Conservation (phyloP, 1,140 invertebrate genomes). For the Drosophila gunungcola region DNA sequence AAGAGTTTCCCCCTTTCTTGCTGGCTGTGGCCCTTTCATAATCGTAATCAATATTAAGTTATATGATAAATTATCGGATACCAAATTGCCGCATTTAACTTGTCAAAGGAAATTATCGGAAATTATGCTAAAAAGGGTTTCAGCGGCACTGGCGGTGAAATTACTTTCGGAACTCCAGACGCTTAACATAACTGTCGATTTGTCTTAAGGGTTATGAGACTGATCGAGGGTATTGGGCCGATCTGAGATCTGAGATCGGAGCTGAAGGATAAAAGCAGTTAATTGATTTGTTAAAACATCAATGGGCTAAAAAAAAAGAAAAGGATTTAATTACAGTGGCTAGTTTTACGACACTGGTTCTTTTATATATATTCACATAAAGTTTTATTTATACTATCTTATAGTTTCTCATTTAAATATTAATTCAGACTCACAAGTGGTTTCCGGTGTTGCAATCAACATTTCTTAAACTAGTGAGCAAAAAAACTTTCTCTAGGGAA, state of each 20-base stretch:
- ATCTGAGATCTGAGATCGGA: background rate
- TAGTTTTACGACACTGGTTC: background rate
- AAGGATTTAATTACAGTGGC: background rate
- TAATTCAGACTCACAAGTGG: too few relatives aligned
- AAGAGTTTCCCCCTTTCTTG: constrained; percentile 13
- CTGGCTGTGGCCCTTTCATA: constrained; percentile 46
- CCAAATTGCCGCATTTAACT: constrained; percentile 73
- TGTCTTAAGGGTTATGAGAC: constrained; percentile 30
- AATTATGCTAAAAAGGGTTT: constrained; percentile 55
- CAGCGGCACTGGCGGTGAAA: constrained; percentile 9
- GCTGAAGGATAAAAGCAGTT: background rate
- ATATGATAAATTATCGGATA: constrained; percentile 72
- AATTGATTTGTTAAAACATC: constrained; percentile 1
- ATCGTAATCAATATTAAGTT: constrained; percentile 78
- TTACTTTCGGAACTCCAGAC: constrained; percentile 21
- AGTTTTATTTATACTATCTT: too few relatives aligned
- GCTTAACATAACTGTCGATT: constrained; percentile 41
- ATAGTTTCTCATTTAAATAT: too few relatives aligned
- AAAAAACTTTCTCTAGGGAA: background rate
- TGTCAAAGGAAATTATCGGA: constrained; percentile 72
- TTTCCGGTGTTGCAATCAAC: too few relatives aligned
- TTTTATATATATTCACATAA: too few relatives aligned
- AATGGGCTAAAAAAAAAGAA: background rate
- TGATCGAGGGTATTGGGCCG: background rate
- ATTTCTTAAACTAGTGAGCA: too few relatives aligned